Base-by-base conservation (phyloP, 2,888 invertebrate genomes). In the Ectemnius cavifrons region DNA sequence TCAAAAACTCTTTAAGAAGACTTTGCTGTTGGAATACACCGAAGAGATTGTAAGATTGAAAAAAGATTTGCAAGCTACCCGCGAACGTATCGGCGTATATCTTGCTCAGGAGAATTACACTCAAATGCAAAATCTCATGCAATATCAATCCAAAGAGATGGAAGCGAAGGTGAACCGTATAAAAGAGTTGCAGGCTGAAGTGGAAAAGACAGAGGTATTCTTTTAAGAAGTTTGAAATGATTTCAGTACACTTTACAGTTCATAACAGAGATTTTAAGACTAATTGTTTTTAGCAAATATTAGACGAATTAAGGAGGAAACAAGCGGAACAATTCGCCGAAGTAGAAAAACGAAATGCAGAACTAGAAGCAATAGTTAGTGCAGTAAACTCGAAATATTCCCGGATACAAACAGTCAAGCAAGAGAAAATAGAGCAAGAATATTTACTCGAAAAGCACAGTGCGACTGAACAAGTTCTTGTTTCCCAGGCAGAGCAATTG, bases 31-130 rank as follows among this genome's bases (percentile, higher is more conserved):
- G 89, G 96, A 95, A 85, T 98, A 97, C 84, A 95, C 95, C 0
- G 97, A 97, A 83, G 97, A 99, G 91, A 97, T 99, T 79, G 98
- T 98, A 86, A 93, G 96, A 73, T 91, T 99, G 49, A 95, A 96
- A 80, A 93, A 95, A 63, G 99, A 99, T 91, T 92, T 99, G 81
- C 93, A 94, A 78, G 98, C 98, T 0, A 94, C 96, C 0, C 93
- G 98, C 66, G 97, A 97, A 84, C 96, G 96, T 85, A 97, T 96
- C 91, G 98, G 98, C 77, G 94, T 99, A 62, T 98, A 95, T 90
- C 91, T 99, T 67, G 96, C 96, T 14, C 94, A 94, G 81, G 97
- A 97, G 69, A 97, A 97, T 65, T 99, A 96, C 91, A 92, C 94
- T 2, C 93, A 94, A 71, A 92, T 96, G 92, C 93, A 94, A 2